A percentile compares a stretch with the other conserved stretches of the same genome.
Conservation (phyloP, 2,113 vertebrate genomes). For the Poeciliopsis turrubarensis region DNA sequence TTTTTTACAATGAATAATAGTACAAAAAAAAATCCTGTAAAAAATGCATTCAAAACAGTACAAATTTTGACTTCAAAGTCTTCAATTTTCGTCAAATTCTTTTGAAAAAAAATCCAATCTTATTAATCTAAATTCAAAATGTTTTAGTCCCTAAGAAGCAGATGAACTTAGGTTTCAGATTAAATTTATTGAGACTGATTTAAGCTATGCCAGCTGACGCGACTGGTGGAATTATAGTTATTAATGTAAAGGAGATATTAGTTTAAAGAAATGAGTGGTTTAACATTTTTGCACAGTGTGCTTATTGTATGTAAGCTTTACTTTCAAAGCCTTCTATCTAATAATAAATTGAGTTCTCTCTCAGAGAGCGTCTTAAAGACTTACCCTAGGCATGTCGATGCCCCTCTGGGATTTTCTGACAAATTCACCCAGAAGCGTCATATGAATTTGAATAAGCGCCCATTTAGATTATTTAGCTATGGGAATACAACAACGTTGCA, state of each 20-base stretch:
- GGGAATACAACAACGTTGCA: slow-evolving; percentile 65
- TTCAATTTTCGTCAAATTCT: not conserved
- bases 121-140: too few species aligned
- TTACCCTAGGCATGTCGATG: slow-evolving; percentile 17
- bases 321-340: slow-evolving; percentile 10
- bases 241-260: not conserved
- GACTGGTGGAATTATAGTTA: not conserved
- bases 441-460: slow-evolving; percentile 62
- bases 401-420: slow-evolving; percentile 58
- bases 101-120: too few species aligned
- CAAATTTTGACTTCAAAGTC: not conserved
- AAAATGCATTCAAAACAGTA: not conserved
- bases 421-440: slow-evolving; percentile 57
- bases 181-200: not conserved
- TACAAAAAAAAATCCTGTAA: not conserved
- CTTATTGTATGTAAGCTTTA: not conserved
- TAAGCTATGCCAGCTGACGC: not conserved
- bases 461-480: slow-evolving; percentile 56
- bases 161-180: too few species aligned
- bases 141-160: too few species aligned
- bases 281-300: not conserved
- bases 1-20: not conserved
- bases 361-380: slow-evolving; percentile 17
- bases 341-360: slow-evolving; percentile 46
- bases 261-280: not conserved